Percentiles rank a stretch among this genome's conserved stretches.
Evolutionary conservation across 2,888 invertebrate genomes (phyloP).

Genomic region (Erpobdella octoculata): DNA sequence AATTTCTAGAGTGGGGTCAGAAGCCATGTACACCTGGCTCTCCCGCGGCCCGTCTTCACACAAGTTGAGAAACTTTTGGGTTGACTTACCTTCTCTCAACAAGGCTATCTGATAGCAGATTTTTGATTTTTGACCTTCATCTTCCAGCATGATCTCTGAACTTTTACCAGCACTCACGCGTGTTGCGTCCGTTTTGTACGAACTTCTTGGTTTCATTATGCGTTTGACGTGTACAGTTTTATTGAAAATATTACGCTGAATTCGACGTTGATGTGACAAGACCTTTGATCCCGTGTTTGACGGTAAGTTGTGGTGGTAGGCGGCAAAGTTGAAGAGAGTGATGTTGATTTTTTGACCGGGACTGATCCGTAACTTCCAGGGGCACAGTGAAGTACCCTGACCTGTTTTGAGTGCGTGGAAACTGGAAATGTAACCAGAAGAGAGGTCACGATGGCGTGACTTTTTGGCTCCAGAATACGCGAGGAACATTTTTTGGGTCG

Average conservation of each 20-base stretch:
- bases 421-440: conserved; percentile 25
- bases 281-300: not conserved
- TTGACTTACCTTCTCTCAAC: conserved; percentile 21
- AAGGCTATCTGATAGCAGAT: conserved; percentile 30
- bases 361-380: conserved; percentile 20
- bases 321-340: conserved; percentile 4
- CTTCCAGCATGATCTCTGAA: not conserved
- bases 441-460: not conserved
- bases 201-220: no score
- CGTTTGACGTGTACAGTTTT: not conserved
- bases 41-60: conserved; percentile 31
- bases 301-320: not conserved
- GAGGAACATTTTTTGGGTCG: not conserved
- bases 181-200: not conserved
- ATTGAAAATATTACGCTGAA: not conserved
- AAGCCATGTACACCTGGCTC: conserved; percentile 23
- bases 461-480: not conserved
- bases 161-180: not conserved
- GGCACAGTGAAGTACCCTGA: conserved; percentile 21
- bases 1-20: conserved; percentile 17
- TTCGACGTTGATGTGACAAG: not conserved
- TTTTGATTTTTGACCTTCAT: conserved; percentile 6
- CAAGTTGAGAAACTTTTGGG: conserved; percentile 16
- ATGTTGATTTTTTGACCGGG: conserved; percentile 13
- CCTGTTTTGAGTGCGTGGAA: conserved; percentile 22